Evolutionary conservation across 1,140 invertebrate species (phyloP).

Genomic region (Doryteuthis pealeii): DNA sequence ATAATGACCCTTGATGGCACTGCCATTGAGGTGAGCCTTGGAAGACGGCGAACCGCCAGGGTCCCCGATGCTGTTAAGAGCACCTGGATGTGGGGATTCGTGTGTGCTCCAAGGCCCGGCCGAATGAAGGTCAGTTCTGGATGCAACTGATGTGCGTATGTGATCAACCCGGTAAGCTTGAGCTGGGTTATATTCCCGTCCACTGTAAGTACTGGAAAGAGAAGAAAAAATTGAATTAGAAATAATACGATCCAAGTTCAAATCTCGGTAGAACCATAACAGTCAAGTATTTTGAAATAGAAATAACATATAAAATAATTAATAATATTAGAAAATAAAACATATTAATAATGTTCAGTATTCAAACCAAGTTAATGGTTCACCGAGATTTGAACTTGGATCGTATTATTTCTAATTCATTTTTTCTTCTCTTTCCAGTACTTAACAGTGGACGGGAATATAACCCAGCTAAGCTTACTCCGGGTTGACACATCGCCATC

Average conservation of each 20-base stretch:
- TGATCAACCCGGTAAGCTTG: neutral
- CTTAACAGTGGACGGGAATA: constrained; percentile 2
- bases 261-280: no score
- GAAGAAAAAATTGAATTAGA: no score
- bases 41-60: neutral
- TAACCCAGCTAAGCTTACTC: neutral
- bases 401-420: no score
- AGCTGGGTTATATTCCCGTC: neutral
- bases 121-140: neutral
- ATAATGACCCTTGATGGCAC: neutral
- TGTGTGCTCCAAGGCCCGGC: no score
- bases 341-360: no score
- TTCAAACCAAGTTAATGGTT: no score
- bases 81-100: neutral
- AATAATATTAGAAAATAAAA: no score
- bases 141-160: neutral
- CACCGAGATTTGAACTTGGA: no score
- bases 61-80: neutral
- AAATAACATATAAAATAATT: no score
- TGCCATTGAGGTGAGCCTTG: neutral
- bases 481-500: neutral
- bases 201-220: neutral
- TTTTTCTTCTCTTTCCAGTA: neutral
- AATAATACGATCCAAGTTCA: no score
- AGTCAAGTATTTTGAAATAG: no score